Conservation (phyloP, 2,888 invertebrate species). For the Drosophila hamatofila region DNA sequence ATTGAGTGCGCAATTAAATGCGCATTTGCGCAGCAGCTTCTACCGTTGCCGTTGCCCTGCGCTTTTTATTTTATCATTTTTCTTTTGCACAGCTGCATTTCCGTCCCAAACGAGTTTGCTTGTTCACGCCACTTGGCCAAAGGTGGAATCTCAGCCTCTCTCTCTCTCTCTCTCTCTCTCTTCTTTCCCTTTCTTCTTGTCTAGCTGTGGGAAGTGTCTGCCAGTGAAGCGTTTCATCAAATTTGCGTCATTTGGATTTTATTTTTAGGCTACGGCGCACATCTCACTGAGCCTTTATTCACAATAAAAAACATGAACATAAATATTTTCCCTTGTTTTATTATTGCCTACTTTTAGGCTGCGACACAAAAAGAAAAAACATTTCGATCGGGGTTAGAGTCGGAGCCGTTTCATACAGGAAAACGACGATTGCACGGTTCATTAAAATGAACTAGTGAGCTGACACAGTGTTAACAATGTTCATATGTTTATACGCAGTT, state of each 20-base stretch:
- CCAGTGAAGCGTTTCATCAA: conserved; percentile 37
- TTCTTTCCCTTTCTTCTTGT: conserved; percentile 4
- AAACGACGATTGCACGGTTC: not conserved
- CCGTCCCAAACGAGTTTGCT: conserved; percentile 74
- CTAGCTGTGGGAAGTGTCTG: conserved; percentile 36
- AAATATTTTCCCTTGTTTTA: conserved; percentile 22
- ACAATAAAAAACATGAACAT: conserved; percentile 35
- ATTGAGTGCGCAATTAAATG: conserved; percentile 76
- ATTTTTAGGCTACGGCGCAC: conserved; percentile 59
- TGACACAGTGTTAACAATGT: not conserved
- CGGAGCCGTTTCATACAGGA: not conserved
- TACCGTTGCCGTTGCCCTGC: conserved; percentile 5
- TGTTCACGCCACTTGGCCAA: conserved; percentile 53
- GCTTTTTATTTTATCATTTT: conserved; percentile 18
- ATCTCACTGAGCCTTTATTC: conserved; percentile 24
- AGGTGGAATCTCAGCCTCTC: conserved; percentile 27
- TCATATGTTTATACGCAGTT: not conserved
- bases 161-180: not conserved
- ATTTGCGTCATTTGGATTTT: conserved; percentile 64
- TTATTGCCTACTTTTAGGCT: conserved; percentile 62
- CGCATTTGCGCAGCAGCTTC: conserved; percentile 64
- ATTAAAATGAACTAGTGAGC: not conserved
- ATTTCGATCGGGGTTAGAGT: conserved; percentile 2
- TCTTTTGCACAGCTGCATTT: conserved; percentile 62
- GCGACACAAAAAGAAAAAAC: conserved; percentile 49